Evolutionary conservation across 2,113 vertebrate genomes (phyloP), one percentile per base, ranked within the genome.

Genomic region (Plotosus lineatus): DNA sequence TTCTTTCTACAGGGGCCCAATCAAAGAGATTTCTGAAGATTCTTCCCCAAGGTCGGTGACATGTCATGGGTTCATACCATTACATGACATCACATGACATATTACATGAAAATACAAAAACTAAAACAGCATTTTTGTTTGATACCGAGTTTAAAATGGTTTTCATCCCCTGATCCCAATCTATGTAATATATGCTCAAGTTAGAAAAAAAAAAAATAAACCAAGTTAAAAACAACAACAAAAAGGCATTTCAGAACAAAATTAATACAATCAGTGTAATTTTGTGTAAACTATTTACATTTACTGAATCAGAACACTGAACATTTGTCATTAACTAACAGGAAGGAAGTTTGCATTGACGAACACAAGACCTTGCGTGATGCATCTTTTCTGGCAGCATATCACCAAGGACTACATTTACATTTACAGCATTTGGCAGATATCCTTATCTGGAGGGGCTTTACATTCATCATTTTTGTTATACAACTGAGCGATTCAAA

Each of bases 301-400:
- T n/a, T 15, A 63, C 15, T 19, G 48, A 69, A 75, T 75, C 38
- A 71, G 63, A 44, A 82, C 65, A 76, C 63, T 78, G 55, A 1
- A 17, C 21, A 40, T 78, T 31, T 40, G 9, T 76, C 3, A 51
- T 38, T 42, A 71, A 55, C 5, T 61, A 31, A 15, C 33, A 56
- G 28, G 65, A 69, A 9, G 69, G 36, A n/a, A n/a, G n/a, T n/a
- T n/a, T n/a, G n/a, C n/a, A n/a, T n/a, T n/a, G n/a, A n/a, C n/a
- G n/a, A n/a, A n/a, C n/a, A n/a, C n/a, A n/a, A n/a, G n/a, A n/a
- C n/a, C n/a, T n/a, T n/a, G n/a, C n/a, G n/a, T n/a, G n/a, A n/a
- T n/a, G n/a, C n/a, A n/a, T n/a, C n/a, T n/a, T n/a, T n/a, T n/a
- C n/a, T n/a, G n/a, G n/a, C n/a, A n/a, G n/a, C n/a, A n/a, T n/a